Conservation (phyloP, 2,888 invertebrate species). For the Nymphalis urticae region DNA sequence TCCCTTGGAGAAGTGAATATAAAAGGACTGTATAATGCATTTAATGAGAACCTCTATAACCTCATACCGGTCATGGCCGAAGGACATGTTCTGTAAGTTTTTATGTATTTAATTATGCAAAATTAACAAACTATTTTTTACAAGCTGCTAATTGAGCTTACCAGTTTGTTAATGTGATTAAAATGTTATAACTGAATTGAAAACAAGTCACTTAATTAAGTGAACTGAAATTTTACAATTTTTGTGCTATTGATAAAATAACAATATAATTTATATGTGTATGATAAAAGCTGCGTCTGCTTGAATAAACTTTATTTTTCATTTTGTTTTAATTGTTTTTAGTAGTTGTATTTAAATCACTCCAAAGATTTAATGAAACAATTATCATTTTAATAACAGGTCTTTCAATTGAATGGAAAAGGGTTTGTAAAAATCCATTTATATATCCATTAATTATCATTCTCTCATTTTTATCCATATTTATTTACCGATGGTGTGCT, state of each 20-base stretch:
- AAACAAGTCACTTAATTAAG: too few relatives aligned
- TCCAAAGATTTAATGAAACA: background rate
- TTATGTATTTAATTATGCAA: slow-evolving; percentile 15
- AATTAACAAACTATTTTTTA: background rate
- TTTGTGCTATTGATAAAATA: too few relatives aligned
- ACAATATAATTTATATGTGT: too few relatives aligned
- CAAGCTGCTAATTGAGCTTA: too few relatives aligned
- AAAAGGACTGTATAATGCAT: slow-evolving; percentile 72
- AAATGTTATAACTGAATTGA: too few relatives aligned
- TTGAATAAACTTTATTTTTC: too few relatives aligned
- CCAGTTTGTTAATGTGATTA: too few relatives aligned
- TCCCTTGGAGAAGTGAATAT: slow-evolving; percentile 74
- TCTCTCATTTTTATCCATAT: background rate
- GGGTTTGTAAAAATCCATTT: slow-evolving; percentile 17
- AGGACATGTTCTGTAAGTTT: slow-evolving; percentile 73
- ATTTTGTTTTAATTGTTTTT: too few relatives aligned
- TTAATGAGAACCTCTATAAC: slow-evolving; percentile 75
- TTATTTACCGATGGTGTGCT: too few relatives aligned
- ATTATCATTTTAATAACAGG: slow-evolving; percentile 13
- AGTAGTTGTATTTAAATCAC: background rate
- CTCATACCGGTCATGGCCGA: slow-evolving; percentile 74
- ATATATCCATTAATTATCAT: background rate
- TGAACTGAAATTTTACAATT: too few relatives aligned
- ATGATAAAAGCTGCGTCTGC: too few relatives aligned
- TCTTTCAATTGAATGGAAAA: slow-evolving; percentile 24